Percentiles rank a stretch among this genome's conserved stretches.
These are phyloP conservation scores for Irena cyanogastra DNA, from an alignment of 2,113 vertebrate species.

Conservation along the genomic window DNA sequence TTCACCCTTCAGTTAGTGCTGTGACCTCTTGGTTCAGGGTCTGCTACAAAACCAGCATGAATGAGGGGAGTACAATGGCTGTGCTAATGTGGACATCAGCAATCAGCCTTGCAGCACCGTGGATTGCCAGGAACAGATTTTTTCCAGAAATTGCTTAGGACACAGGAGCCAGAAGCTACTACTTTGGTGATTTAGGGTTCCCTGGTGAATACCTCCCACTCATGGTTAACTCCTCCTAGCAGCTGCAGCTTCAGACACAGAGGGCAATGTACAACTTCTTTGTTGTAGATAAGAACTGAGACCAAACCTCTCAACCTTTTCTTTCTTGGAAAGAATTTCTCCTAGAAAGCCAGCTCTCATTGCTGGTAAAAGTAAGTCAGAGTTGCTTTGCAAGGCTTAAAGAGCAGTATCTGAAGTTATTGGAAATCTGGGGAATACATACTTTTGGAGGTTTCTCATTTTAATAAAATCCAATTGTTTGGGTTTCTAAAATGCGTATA, in stretches of 20 bases:
- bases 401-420: not conserved
- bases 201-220: not conserved
- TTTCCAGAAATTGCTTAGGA: not conserved
- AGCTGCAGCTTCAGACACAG: not conserved
- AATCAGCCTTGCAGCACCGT: not conserved
- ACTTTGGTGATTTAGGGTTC: not conserved
- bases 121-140: not conserved
- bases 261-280: not conserved
- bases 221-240: not conserved
- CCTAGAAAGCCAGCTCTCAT: not conserved
- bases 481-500: not conserved
- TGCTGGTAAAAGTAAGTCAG: not conserved
- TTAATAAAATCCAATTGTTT: not conserved
- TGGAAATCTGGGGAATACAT: not conserved
- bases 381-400: not conserved
- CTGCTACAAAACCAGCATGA: not conserved
- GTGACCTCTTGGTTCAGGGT: not conserved
- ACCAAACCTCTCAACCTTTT: not conserved
- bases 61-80: not conserved
- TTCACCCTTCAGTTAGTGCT: not conserved
- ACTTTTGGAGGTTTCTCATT: accelerated
- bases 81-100: not conserved
- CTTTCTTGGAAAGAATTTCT: not conserved
- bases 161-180: not conserved
- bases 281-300: not conserved